Evolutionary conservation across 2,797 vertebrate species (phyloP), one percentile per base, ranked within the genome.

Genomic region (Myripristis jacobus): DNA sequence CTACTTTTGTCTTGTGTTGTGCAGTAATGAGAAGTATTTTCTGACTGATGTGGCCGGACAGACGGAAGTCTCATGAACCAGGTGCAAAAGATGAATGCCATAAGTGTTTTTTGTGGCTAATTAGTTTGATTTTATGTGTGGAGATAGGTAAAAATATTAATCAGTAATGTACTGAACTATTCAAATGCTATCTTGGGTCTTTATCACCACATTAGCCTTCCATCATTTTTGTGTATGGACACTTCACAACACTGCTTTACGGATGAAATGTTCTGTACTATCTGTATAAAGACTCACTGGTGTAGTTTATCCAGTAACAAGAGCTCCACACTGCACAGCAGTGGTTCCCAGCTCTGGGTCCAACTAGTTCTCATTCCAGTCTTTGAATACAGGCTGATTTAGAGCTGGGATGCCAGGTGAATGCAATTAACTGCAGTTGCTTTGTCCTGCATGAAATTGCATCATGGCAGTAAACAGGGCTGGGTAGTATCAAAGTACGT

Each of bases 91-190:
- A 47, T n/a, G 44, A 47, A 21, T 43, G 13, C 16, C 44, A 47
- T 21, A 19, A 7, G 9, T 47, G 29, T 47, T 47, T 47, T 0
- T 47, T 47, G 44, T n/a, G 10, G 19, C 9, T 47, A 47, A 3
- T 9, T 47, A 6, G n/a, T n/a, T n/a, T n/a, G n/a, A n/a, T n/a
- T 1, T 19, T 50, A 9, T 50, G 19, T 24, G 11, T 2, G 48
- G n/a, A 51, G 48, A 25, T 47, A 47, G n/a, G n/a, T n/a, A n/a
- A 10, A 53, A 18, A 27, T 51, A 34, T 41, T 27, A 53, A 25
- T 22, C 25, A 21, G 34, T 22, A 62, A 69, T 52, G 67, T 62
- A 60, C 47, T 38, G 18, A 48, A 58, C 73, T 66, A 51, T 54
- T 19, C 22, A 62, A 44, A 46, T 4, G 53, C 46, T n/a, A n/a